phyloP scores from a whole-genome alignment of 2,113 vertebrate genomes.

The Tetraodon nigroviridis region DNA sequence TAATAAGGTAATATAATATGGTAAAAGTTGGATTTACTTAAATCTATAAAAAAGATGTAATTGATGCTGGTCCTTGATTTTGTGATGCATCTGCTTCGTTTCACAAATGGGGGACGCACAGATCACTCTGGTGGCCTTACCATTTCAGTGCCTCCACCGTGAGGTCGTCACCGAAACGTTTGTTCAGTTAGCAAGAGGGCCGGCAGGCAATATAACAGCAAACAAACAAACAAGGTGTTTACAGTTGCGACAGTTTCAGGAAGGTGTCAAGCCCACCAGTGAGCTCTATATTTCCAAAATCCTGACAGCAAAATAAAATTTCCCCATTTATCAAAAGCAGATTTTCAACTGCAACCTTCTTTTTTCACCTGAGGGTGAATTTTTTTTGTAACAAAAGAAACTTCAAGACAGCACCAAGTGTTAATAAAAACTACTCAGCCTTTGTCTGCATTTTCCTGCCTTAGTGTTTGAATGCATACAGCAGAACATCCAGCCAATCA shows the following conservation, averaged over 20 bases:
- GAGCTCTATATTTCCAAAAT: conserved; percentile 7
- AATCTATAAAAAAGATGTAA: too few species aligned
- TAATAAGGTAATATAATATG: too few species aligned
- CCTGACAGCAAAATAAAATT: not conserved
- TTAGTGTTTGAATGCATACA: conserved; percentile 70
- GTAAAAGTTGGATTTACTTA: too few species aligned
- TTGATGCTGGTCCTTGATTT: too few species aligned
- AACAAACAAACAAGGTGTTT: conserved; percentile 41
- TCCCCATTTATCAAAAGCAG: too few species aligned
- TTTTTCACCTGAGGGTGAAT: conserved; percentile 1
- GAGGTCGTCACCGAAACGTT: conserved; percentile 31
- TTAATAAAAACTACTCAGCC: conserved; percentile 17
- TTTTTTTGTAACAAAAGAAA: conserved; percentile 30
- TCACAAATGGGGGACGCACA: too few species aligned
- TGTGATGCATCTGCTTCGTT: too few species aligned
- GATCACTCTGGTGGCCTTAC: conserved; percentile 22
- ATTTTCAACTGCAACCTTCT: not conserved
- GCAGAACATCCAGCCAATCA: conserved; percentile 54
- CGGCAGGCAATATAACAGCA: conserved; percentile 40
- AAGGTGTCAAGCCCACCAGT: conserved; percentile 38
- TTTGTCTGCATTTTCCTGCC: not conserved
- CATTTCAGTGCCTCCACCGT: not conserved
- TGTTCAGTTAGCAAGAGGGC: conserved; percentile 39
- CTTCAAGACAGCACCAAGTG: conserved; percentile 1
- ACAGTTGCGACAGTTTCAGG: conserved; percentile 33